Evolutionary conservation across 2,888 invertebrate genomes (phyloP).

Genomic region (Ephialtes manifestator): DNA sequence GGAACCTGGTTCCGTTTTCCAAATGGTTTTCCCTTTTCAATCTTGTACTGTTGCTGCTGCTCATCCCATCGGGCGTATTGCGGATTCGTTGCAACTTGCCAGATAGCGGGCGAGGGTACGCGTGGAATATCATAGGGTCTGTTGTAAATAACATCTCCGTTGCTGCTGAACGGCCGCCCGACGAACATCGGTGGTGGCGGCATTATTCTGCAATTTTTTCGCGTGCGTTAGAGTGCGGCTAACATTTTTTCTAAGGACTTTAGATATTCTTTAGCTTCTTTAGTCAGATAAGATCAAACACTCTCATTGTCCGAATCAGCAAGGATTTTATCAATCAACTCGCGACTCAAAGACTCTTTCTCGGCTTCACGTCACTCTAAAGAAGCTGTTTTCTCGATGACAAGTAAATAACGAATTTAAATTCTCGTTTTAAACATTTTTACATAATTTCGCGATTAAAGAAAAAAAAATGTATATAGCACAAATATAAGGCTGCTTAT

Average conservation of each 20-base stretch:
- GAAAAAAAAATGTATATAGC: no score
- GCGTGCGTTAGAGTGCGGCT: background rate
- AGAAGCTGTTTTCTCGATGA: no score
- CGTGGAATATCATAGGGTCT: conserved; percentile 81
- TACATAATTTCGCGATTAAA: no score
- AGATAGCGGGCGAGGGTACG: conserved; percentile 80
- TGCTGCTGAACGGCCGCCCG: conserved; percentile 79
- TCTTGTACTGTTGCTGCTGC: conserved; percentile 75
- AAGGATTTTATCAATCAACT: conserved; percentile 80
- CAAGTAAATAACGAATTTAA: background rate
- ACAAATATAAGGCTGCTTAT: no score
- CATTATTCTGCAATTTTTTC: conserved; percentile 74
- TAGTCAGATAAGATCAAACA: conserved; percentile 31
- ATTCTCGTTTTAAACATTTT: no score
- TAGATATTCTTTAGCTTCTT: background rate
- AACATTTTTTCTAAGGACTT: background rate
- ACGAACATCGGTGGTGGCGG: conserved; percentile 80
- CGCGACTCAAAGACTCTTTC: conserved; percentile 82
- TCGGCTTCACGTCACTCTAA: conserved; percentile 80
- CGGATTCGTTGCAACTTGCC: conserved; percentile 77
- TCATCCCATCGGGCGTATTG: conserved; percentile 79
- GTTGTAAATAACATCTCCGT: conserved; percentile 77
- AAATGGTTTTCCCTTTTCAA: conserved; percentile 75
- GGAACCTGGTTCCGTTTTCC: conserved; percentile 77
- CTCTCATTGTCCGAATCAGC: conserved; percentile 77